phyloP scores from a whole-genome alignment of 2,888 invertebrate species.

The Orthonevra nobilis region DNA sequence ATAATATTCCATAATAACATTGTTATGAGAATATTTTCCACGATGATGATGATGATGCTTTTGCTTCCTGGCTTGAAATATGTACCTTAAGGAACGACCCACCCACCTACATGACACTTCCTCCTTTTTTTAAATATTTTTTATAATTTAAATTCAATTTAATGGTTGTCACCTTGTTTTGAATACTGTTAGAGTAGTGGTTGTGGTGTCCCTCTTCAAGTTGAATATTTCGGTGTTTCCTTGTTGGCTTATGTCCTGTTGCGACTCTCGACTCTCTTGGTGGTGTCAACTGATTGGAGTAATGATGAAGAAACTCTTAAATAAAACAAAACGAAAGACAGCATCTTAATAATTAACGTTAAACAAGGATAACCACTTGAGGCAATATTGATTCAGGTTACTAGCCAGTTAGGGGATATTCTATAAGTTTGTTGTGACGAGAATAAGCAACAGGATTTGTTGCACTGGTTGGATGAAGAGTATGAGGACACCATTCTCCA shows the following conservation, averaged over 20 bases:
- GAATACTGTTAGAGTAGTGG: no score
- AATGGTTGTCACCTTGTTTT: slow-evolving; percentile 45
- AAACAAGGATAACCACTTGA: slow-evolving; percentile 55
- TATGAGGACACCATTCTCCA: slow-evolving; percentile 22
- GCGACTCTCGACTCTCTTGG: slow-evolving; percentile 32
- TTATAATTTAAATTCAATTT: slow-evolving; percentile 57
- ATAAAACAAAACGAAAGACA: slow-evolving; percentile 21
- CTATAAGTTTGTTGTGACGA: slow-evolving; percentile 22
- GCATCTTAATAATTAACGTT: slow-evolving; percentile 63
- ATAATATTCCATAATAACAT: slow-evolving; percentile 45
- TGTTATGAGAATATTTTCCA: slow-evolving; percentile 45
- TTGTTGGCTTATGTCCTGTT: slow-evolving; percentile 39
- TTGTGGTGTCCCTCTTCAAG: no score
- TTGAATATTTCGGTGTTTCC: no score
- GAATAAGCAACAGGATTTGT: slow-evolving; percentile 52
- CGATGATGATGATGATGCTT: not conserved
- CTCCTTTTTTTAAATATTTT: no score
- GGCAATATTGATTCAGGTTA: slow-evolving; percentile 60
- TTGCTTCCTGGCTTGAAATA: not conserved
- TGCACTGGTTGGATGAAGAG: not conserved
- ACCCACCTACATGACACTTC: slow-evolving; percentile 1
- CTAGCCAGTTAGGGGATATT: slow-evolving; percentile 41
- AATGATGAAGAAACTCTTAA: slow-evolving; percentile 44
- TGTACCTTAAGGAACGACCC: no score
- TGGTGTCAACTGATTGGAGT: slow-evolving; percentile 60